phyloP scores from a whole-genome alignment of 2,888 invertebrate genomes.

The Esperia sulphurella region DNA sequence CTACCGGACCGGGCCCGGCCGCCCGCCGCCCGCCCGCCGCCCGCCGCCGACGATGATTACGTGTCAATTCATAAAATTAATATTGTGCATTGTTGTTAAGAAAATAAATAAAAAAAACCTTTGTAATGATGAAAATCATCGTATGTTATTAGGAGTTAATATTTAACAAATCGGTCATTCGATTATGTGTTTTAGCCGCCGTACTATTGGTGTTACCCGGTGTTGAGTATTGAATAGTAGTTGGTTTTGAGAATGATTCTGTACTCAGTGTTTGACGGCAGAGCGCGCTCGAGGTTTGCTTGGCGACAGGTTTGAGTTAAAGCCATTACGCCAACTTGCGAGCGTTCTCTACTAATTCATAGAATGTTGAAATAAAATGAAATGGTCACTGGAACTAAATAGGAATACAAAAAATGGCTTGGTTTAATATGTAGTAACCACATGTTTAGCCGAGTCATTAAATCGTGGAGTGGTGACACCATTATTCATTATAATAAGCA shows the following conservation, averaged over 20 bases:
- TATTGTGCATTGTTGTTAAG: slow-evolving; percentile 74
- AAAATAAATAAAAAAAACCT: slow-evolving; percentile 58
- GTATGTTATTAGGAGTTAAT: slow-evolving; percentile 71
- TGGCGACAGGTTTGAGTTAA: slow-evolving; percentile 5
- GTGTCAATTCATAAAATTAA: slow-evolving; percentile 77
- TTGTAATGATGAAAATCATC: slow-evolving; percentile 64
- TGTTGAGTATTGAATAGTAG: slow-evolving; percentile 21
- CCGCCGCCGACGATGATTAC: slow-evolving; percentile 46
- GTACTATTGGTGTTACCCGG: slow-evolving; percentile 38
- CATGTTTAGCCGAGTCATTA: background rate
- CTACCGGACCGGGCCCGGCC: background rate
- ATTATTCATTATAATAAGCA: slow-evolving; percentile 34
- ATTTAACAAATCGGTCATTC: slow-evolving; percentile 46
- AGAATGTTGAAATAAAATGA: background rate
- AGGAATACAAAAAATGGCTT: no score
- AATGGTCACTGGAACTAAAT: no score
- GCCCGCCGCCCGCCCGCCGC: slow-evolving; percentile 15
- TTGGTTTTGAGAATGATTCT: slow-evolving; percentile 16
- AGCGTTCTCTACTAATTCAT: background rate
- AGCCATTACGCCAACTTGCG: background rate
- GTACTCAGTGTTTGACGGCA: slow-evolving; percentile 7
- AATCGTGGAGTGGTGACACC: slow-evolving; percentile 26
- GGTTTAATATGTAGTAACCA: slow-evolving; percentile 12
- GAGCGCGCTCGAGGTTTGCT: slow-evolving; percentile 10
- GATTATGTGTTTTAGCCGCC: slow-evolving; percentile 45